phyloP scores from a whole-genome alignment of 2,888 invertebrate species.

The Orthonevra nobilis region DNA sequence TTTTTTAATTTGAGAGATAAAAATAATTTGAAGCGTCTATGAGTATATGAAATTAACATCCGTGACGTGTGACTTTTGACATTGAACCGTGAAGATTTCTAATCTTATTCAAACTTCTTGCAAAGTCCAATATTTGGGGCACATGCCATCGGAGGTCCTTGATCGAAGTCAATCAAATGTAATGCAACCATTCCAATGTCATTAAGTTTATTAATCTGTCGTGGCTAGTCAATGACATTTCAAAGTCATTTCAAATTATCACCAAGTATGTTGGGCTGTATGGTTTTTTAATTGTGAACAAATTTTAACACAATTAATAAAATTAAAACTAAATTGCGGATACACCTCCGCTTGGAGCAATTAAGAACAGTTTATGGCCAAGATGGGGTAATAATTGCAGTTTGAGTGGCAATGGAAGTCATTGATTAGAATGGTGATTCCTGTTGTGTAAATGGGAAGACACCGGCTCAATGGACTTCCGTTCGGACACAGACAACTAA shows the following conservation, averaged over 20 bases:
- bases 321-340: conserved; percentile 14
- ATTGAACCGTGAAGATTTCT: conserved; percentile 16
- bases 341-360: conserved; percentile 17
- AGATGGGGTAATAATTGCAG: conserved; percentile 36
- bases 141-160: conserved; percentile 12
- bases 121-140: conserved; percentile 17
- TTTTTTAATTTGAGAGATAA: conserved; percentile 42
- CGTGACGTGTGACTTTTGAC: conserved; percentile 31
- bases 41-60: neutral
- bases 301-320: neutral
- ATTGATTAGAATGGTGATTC: too few relatives aligned
- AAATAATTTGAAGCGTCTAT: neutral
- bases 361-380: conserved; percentile 32
- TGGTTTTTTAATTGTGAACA: conserved; percentile 22
- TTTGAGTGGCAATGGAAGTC: conserved; percentile 11
- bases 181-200: neutral
- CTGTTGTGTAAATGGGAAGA: neutral
- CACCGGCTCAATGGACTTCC: conserved; percentile 2
- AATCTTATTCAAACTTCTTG: neutral
- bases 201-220: conserved; percentile 28
- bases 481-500: neutral
- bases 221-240: conserved; percentile 4
- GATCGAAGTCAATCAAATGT: conserved; percentile 28
- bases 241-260: conserved; percentile 29
- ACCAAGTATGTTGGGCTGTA: conserved; percentile 6